Evolutionary conservation across 2,888 invertebrate genomes (phyloP), one percentile per base, ranked within the genome.

Genomic region (Trypoxylon attenuatum): DNA sequence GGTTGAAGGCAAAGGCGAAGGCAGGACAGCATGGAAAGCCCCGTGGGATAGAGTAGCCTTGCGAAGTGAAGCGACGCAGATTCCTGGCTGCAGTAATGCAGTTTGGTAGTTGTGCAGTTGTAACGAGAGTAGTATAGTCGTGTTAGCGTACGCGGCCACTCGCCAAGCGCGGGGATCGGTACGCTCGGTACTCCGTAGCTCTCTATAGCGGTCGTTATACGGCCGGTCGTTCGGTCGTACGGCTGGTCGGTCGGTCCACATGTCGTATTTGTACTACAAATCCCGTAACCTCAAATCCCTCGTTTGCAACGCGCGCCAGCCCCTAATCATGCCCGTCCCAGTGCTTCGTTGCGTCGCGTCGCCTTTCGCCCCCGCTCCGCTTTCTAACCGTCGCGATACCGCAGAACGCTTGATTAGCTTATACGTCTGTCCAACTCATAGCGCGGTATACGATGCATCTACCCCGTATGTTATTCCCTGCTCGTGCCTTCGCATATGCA

Each of bases 251-350:
- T 71, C 58, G 60, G 74, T 78, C 67, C 73, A 71, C 81, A 73
- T 75, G 75, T 78, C 71, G 76, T 79, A 78, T 81, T 78, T 80
- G 78, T 74, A 74, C 69, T 73, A 77, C 76, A 80, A 78, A 81
- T 77, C 71, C 70, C 46, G 60, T 63, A 72, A 75, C 76, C 73
- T 68, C 63, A 62, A 73, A 68, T 69, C 76, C 61, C 69, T 51
- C 60, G 63, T 70, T 58, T 58, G 60, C 57, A 55, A 56, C 63
- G 57, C 42, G 55, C 57, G 50, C 54, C 58, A 61, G 18, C 57
- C 57, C 72, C 74, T 77, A 70, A 77, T 77, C 79, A 73, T 55
- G 49, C 18, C 45, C 55, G 39, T 46, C 49, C n/a, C n/a, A n/a
- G n/a, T n/a, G n/a, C n/a, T n/a, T n/a, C n/a, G 58, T 18, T 29